phyloP scores from a whole-genome alignment of 64 coral and sea anemone species.

The Platygyra sinensis region DNA sequence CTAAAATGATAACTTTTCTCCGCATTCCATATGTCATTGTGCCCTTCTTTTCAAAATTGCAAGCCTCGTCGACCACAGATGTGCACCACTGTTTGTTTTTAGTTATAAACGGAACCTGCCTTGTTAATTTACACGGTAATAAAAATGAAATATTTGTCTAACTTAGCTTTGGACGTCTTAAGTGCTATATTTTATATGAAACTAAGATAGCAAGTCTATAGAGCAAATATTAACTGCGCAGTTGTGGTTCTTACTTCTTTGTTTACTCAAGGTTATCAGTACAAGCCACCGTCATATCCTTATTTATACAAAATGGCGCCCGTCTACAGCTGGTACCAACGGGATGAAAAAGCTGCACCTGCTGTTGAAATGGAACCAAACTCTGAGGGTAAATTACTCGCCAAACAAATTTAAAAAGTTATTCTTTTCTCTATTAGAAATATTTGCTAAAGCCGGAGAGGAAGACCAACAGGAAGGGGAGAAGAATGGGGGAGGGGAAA shows the following conservation, averaged over 20 bases:
- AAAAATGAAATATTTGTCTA: not conserved
- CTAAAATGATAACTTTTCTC: too few relatives aligned
- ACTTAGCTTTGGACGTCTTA: too few relatives aligned
- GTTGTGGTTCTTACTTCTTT: not conserved
- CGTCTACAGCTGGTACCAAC: conserved; percentile 48
- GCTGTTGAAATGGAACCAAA: conserved; percentile 15
- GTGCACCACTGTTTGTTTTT: not conserved
- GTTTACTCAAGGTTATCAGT: conserved; percentile 11
- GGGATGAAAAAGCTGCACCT: not conserved
- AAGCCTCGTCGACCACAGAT: not conserved
- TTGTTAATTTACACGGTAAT: not conserved
- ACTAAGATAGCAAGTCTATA: too few relatives aligned
- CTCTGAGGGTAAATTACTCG: not conserved
- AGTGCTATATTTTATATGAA: too few relatives aligned
- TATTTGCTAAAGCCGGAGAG: not conserved
- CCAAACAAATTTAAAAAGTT: too few relatives aligned
- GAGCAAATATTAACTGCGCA: not conserved
- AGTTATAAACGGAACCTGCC: not conserved
- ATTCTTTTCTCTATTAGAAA: too few relatives aligned
- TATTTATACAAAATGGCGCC: conserved; percentile 38
- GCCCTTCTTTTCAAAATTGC: not conserved
- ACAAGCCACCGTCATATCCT: not conserved
- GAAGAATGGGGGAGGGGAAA: too few relatives aligned
- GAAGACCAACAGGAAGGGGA: not conserved
- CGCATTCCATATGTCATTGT: too few relatives aligned